These are phyloP conservation scores for Nomada fucata DNA, from an alignment of 2,888 invertebrate species.

Conservation along the genomic window DNA sequence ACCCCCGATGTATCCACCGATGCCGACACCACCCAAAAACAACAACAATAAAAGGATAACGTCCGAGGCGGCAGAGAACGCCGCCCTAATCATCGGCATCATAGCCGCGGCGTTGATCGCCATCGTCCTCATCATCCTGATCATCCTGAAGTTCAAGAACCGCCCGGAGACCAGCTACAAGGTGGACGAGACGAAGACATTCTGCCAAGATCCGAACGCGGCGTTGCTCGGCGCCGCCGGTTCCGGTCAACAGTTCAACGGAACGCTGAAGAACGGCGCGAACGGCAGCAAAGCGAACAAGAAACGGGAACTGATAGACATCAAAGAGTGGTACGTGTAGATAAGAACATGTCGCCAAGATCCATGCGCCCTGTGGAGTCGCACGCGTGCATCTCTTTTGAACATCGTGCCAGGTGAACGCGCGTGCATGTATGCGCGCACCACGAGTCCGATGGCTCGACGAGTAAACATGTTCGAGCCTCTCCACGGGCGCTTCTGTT, in stretches of 20 bases:
- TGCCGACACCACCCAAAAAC: conserved; percentile 80
- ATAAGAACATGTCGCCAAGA: conserved; percentile 5
- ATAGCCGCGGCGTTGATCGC: conserved; percentile 96
- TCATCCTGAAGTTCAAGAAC: conserved; percentile 94
- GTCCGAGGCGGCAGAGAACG: conserved; percentile 90
- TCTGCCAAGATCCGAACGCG: conserved; percentile 92
- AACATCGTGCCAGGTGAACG: conserved; percentile 26
- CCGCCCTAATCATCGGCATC: conserved; percentile 93
- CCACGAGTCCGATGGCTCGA: conserved; percentile 10
- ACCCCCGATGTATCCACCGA: conserved; percentile 80
- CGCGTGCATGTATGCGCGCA: too few relatives aligned
- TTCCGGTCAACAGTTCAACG: conserved; percentile 84
- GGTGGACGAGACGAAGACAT: conserved; percentile 93
- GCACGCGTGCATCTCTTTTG: conserved; percentile 22
- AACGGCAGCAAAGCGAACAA: conserved; percentile 85
- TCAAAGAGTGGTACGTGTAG: conserved; percentile 99
- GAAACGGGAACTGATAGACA: conserved; percentile 93
- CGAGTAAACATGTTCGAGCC: conserved; percentile 20
- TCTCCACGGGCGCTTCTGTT: conserved; percentile 25
- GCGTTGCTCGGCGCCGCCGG: conserved; percentile 88
- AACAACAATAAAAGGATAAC: conserved; percentile 85
- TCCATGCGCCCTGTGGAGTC: conserved; percentile 15
- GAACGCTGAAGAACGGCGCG: conserved; percentile 79
- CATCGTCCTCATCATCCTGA: conserved; percentile 94
- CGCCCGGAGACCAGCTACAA: conserved; percentile 96